These are phyloP conservation scores for Maniola hyperantus DNA, from an alignment of 2,888 invertebrate species.

Conservation along the genomic window DNA sequence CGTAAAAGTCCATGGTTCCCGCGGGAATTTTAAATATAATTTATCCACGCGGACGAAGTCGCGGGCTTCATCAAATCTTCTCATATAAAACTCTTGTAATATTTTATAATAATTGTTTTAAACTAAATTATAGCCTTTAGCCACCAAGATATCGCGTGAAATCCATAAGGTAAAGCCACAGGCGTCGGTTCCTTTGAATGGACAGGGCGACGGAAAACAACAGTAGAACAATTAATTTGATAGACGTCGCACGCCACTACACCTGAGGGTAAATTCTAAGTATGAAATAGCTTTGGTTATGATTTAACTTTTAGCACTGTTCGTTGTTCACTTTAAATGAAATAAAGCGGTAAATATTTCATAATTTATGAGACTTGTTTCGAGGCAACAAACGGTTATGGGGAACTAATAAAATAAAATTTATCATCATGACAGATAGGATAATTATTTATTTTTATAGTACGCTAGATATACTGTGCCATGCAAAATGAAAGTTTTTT, in stretches of 20 bases:
- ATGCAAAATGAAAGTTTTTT: no score
- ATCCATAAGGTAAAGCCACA: constrained; percentile 35
- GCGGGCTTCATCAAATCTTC: no score
- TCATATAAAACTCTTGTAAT: constrained; percentile 1
- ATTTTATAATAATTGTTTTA: constrained; percentile 20
- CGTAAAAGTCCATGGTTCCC: no score
- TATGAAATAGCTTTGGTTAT: constrained; percentile 48
- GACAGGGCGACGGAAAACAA: constrained; percentile 33
- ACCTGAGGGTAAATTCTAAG: constrained; percentile 41
- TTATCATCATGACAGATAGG: not conserved
- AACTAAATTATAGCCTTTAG: constrained; percentile 25
- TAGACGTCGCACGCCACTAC: constrained; percentile 46
- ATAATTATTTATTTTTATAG: not conserved
- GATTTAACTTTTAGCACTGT: constrained; percentile 56
- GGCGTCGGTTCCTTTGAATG: constrained; percentile 39
- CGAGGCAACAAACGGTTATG: not conserved
- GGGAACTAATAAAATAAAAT: not conserved
- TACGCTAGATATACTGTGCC: no score
- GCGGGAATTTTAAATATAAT: no score
- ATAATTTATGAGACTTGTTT: not conserved
- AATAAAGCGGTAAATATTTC: constrained; percentile 67
- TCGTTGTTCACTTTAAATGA: constrained; percentile 61
- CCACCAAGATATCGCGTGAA: constrained; percentile 32
- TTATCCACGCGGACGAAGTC: not conserved
- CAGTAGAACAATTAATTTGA: constrained; percentile 42